Evolutionary conservation across 64 coral and sea anemone species (phyloP).

Genomic region (Catalaphyllia jardinei): DNA sequence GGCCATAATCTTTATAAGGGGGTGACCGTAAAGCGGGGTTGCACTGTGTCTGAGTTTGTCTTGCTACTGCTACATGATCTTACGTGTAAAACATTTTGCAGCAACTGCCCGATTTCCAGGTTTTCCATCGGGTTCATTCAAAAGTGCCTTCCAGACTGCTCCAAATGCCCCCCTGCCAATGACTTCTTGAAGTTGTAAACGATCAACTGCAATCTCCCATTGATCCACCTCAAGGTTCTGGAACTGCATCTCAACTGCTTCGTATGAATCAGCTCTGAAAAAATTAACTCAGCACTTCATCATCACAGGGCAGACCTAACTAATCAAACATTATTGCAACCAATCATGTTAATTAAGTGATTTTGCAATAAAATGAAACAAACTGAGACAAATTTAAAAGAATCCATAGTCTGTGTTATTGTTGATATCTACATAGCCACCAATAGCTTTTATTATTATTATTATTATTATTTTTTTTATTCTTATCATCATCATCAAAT

Average conservation of each 20-base stretch:
- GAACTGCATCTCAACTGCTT: background rate
- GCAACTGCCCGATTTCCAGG: background rate
- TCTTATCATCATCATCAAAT: no score
- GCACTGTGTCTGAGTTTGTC: background rate
- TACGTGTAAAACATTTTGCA: background rate
- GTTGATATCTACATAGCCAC: no score
- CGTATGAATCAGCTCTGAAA: background rate
- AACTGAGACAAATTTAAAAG: no score
- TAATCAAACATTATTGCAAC: no score
- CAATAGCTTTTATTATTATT: no score
- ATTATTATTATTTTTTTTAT: no score
- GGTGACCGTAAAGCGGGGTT: background rate
- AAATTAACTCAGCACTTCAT: no score
- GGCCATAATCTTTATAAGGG: no score
- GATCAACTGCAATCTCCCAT: background rate
- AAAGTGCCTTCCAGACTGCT: background rate
- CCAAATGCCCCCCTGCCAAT: constrained; percentile 10
- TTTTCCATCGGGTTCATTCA: background rate
- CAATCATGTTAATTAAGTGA: no score
- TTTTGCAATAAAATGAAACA: no score
- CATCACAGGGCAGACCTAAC: no score
- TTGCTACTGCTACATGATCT: background rate
- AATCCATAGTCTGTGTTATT: no score
- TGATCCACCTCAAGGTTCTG: background rate
- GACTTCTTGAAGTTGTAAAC: background rate